A percentile compares a stretch with the other conserved stretches of the same genome.
Evolutionary conservation across 2,113 vertebrate genomes (phyloP).

Genomic region (Gnathonemus longibarbis): DNA sequence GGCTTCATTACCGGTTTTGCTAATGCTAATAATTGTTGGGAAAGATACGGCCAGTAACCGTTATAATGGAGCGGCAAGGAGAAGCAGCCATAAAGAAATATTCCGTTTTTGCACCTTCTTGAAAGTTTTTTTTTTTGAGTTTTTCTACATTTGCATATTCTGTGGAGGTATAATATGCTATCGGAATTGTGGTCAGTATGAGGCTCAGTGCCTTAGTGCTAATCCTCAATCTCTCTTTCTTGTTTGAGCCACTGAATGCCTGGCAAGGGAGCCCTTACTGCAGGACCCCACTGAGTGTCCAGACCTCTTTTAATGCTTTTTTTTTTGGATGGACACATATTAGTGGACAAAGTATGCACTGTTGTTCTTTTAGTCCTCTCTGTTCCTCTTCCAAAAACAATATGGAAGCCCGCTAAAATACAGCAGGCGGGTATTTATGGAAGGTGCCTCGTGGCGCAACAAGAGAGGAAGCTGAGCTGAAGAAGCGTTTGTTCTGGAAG

Average conservation of each 20-base stretch:
- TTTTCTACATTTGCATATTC: background rate
- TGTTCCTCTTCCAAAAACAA: slow-evolving; percentile 2
- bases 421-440: background rate
- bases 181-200: background rate
- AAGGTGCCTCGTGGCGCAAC: background rate
- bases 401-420: background rate
- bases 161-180: background rate
- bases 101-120: background rate
- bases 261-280: background rate
- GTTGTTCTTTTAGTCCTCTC: background rate
- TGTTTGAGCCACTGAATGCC: background rate
- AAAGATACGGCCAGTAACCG: background rate
- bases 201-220: background rate
- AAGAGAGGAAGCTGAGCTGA: background rate
- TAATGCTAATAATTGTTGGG: background rate
- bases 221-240: background rate
- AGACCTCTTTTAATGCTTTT: background rate
- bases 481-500: slow-evolving; percentile 2
- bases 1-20: slow-evolving; percentile 26
- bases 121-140: background rate
- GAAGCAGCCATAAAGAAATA: background rate
- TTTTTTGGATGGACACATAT: background rate
- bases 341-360: background rate
- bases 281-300: background rate
- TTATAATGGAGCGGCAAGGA: background rate